These are phyloP conservation scores for Aphelenchoides bicaudatus DNA, from an alignment of 2,888 invertebrate species.

Conservation along the genomic window DNA sequence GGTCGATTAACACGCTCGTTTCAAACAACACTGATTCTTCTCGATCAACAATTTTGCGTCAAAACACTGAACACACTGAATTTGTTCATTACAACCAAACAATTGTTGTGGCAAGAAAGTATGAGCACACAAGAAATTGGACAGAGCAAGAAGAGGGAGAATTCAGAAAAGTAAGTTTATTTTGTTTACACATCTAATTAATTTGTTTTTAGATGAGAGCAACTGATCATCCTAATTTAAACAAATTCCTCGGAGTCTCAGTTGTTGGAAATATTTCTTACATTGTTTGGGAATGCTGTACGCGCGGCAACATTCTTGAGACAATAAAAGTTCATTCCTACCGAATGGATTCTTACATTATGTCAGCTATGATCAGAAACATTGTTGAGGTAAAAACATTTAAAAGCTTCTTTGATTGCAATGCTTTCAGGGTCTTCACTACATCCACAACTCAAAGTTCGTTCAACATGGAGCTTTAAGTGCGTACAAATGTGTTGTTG, in stretches of 20 bases:
- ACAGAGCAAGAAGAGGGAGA: background rate
- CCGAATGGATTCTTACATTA: constrained; percentile 14
- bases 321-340: constrained; percentile 11
- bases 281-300: constrained; percentile 9
- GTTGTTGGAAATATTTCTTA: background rate
- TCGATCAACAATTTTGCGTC: background rate
- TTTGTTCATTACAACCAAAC: constrained; percentile 18
- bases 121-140: background rate
- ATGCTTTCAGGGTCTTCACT: constrained; percentile 19
- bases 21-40: background rate
- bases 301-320: constrained; percentile 8
- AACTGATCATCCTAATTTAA: constrained; percentile 49
- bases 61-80: constrained; percentile 6
- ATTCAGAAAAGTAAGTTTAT: constrained; percentile 7
- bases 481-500: constrained; percentile 21
- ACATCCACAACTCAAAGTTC: constrained; percentile 24
- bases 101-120: constrained; percentile 22
- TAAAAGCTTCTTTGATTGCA: background rate
- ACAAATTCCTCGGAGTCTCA: constrained; percentile 47
- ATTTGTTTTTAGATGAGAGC: constrained; percentile 38
- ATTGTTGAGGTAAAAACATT: constrained; percentile 19
- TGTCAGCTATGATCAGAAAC: constrained; percentile 15
- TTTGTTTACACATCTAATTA: no score
- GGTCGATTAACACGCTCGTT: background rate
- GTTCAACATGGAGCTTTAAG: constrained; percentile 18